Conservation (phyloP, 2,797 vertebrate genomes). For the Mallotus villosus region DNA sequence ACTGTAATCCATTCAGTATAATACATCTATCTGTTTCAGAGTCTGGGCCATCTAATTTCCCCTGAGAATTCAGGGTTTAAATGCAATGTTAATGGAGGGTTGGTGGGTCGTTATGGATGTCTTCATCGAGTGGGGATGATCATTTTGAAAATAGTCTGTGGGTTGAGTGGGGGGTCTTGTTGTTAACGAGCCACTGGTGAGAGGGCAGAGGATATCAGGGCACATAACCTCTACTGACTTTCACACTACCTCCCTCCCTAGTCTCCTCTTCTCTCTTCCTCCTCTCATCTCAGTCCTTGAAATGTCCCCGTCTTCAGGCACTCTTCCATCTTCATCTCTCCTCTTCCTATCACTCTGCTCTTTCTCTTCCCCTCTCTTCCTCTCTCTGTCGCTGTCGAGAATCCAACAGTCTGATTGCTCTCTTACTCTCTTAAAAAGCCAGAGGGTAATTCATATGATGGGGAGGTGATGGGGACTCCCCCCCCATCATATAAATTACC, state of each 20-base stretch:
- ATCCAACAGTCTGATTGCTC: background rate
- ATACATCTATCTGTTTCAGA: background rate
- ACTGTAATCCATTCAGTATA: background rate
- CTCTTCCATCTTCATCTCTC: background rate
- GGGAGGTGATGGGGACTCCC: background rate
- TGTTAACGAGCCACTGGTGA: too few species aligned
- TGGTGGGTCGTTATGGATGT: background rate
- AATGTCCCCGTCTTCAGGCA: background rate
- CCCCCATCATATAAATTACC: background rate
- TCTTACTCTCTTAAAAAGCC: background rate
- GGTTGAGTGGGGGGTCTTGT: background rate
- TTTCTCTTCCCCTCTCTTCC: background rate
- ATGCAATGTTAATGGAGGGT: constrained; percentile 2
- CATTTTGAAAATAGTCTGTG: background rate
- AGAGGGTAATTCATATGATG: background rate
- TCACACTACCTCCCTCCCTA: too few species aligned
- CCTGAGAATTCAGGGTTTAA: background rate
- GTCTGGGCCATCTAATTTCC: background rate
- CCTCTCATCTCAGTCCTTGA: background rate
- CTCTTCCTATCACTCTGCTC: background rate
- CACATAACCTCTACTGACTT: too few species aligned
- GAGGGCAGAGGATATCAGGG: too few species aligned
- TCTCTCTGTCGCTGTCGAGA: constrained; percentile 7
- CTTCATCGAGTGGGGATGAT: background rate
- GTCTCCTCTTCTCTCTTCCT: too few species aligned